Evolutionary conservation across 2,113 vertebrate species (phyloP).

Genomic region (Plecotus auritus): DNA sequence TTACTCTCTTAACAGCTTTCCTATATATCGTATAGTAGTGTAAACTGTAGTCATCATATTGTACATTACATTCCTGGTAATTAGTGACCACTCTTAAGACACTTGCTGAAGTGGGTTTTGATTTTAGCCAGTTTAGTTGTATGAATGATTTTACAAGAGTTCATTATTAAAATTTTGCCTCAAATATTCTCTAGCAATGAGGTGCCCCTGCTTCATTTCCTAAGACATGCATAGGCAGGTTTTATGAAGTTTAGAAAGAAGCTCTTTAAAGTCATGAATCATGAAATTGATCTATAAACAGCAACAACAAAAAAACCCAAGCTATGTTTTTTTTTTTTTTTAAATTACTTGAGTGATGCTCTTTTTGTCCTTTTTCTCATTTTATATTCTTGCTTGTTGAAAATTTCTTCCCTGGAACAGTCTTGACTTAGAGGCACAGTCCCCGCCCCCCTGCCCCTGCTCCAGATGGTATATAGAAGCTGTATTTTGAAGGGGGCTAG

Average conservation of each 20-base stretch:
- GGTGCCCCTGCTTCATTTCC: background rate
- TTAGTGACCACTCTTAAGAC: background rate
- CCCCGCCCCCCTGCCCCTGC: too few species aligned
- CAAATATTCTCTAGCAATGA: background rate
- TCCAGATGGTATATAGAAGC: background rate
- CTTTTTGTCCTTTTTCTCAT: background rate
- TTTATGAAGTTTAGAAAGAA: conserved; percentile 31
- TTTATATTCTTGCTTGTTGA: background rate
- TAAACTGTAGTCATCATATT: background rate
- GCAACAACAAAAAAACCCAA: background rate
- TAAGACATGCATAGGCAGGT: background rate
- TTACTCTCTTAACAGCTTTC: background rate
- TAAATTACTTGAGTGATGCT: background rate
- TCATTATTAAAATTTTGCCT: background rate
- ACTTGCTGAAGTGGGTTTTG: background rate
- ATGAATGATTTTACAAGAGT: conserved; percentile 11
- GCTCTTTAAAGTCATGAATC: conserved; percentile 24
- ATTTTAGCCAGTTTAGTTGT: background rate
- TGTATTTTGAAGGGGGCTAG: background rate
- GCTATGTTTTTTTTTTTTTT: background rate
- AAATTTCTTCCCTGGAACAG: background rate
- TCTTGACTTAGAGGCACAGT: background rate
- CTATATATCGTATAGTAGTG: background rate
- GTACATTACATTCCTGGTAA: background rate
- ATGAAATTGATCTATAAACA: conserved; percentile 40